Conservation (phyloP, 2,888 invertebrate genomes). For the Andrena trimmerana region DNA sequence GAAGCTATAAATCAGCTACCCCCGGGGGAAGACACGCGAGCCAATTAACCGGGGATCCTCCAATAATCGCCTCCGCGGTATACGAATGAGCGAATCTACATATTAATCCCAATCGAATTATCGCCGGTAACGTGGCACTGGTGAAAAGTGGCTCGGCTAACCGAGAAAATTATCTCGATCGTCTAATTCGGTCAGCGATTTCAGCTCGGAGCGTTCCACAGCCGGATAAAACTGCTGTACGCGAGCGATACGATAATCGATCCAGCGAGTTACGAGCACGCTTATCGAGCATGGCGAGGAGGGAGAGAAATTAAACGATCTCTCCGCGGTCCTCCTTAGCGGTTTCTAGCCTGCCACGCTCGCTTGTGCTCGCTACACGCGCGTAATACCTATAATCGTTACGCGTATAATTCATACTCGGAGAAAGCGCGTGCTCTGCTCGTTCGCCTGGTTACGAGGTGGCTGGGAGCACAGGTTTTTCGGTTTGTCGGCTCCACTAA, state of each 20-base stretch:
- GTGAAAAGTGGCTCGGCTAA: not conserved
- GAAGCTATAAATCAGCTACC: constrained; percentile 82
- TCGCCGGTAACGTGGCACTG: not conserved
- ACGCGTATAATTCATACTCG: constrained; percentile 78
- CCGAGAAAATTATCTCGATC: constrained; percentile 14
- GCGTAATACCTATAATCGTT: constrained; percentile 81
- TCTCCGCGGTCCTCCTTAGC: constrained; percentile 61
- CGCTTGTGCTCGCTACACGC: constrained; percentile 74
- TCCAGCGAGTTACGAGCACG: constrained; percentile 3
- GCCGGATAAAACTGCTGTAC: not conserved
- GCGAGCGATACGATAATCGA: constrained; percentile 19
- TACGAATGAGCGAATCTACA: constrained; percentile 17
- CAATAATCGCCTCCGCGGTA: constrained; percentile 44
- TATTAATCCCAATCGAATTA: constrained; percentile 31
- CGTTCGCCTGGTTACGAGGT: constrained; percentile 71
- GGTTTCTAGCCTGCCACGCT: constrained; percentile 39
- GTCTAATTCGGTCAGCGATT: constrained; percentile 5
- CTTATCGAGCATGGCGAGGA: constrained; percentile 12
- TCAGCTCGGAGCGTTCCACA: not conserved
- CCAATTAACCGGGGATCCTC: constrained; percentile 79
- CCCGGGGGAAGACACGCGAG: constrained; percentile 79
- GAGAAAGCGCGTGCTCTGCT: constrained; percentile 75
- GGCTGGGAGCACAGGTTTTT: constrained; percentile 32
- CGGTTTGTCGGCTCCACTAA: constrained; percentile 6
- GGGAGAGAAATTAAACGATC: constrained; percentile 62